Conservation (phyloP, 1,140 invertebrate genomes). For the Agrypnia vestita region DNA sequence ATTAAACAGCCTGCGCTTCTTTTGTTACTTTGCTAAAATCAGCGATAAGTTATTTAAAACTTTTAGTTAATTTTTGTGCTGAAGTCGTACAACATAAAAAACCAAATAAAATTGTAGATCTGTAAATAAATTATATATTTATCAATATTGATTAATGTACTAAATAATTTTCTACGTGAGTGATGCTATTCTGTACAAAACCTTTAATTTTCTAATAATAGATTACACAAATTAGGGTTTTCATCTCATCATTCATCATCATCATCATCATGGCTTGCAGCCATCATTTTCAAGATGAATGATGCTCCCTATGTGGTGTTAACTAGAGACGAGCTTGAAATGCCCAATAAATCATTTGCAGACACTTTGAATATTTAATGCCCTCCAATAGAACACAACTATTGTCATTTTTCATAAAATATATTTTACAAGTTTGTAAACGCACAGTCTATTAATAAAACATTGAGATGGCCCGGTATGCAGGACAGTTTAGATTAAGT, state of each 20-base stretch:
- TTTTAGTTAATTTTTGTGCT: conserved; percentile 22
- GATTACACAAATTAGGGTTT: background rate
- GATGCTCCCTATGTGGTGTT: too few relatives aligned
- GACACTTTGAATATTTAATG: too few relatives aligned
- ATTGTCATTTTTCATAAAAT: too few relatives aligned
- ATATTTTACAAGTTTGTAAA: too few relatives aligned
- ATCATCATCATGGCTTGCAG: too few relatives aligned
- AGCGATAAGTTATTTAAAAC: conserved; percentile 11
- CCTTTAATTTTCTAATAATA: background rate
- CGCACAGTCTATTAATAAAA: too few relatives aligned
- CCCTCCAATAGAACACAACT: too few relatives aligned
- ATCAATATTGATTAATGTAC: conserved; percentile 29
- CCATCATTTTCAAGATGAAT: too few relatives aligned
- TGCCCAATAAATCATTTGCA: too few relatives aligned
- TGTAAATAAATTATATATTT: conserved; percentile 39
- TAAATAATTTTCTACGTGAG: conserved; percentile 12
- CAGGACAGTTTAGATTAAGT: too few relatives aligned
- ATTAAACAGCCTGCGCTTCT: conserved; percentile 2
- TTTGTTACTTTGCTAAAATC: conserved; percentile 11
- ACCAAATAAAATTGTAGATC: conserved; percentile 39
- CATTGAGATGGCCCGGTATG: too few relatives aligned
- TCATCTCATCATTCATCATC: background rate
- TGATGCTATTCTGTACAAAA: conserved; percentile 13
- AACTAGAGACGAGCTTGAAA: too few relatives aligned
- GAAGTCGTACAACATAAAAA: conserved; percentile 35